Base-by-base conservation (phyloP, 2,113 vertebrate species). In the Callipepla californica region DNA sequence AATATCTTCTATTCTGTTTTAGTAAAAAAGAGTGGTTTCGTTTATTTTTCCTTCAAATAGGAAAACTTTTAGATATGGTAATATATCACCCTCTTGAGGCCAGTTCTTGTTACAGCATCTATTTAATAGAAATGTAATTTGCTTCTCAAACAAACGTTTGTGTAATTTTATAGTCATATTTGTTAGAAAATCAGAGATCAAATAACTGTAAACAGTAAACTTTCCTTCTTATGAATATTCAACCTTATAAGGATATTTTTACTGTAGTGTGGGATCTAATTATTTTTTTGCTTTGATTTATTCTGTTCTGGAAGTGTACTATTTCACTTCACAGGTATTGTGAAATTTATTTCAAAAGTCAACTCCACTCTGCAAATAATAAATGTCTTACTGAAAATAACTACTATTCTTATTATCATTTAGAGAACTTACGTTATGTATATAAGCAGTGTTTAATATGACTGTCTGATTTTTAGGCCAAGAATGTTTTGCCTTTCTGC, bases 51-150 rank as follows among this genome's bases (percentile, higher is more conserved):
- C 23, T 7, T 9, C 5, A 4, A 16, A 34, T 70, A 26, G 7
- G 78, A 58, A 62, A 75, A 70, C 77, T 86, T 83, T 85, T 81
- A 91, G 86, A 32, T 17, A 0, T 85, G 95, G 80, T 92, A 79
- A 74, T 76, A 50, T 91, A 95, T 81, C 89, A 30, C 98, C 97
- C 97, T 96, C 97, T 50, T 96, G 96, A 97, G 98, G 96, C 80
- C 63, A 8, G 0, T n/a, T 40, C 11, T 5, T 15, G 59, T 85
- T 53, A 94, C 42, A 96, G 80, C 97, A 91, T 3, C 8, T 72
- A 19, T 21, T 76, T 92, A 47, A 45, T 45, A 26, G 26, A 11
- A 17, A 1, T 38, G 22, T 23, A 3, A 40, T 80, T 79, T 76
- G 16, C 28, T n/a, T 67, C 26, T 87, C 42, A 28, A n/a, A 61